Percentiles rank a stretch among this genome's conserved stretches.
phyloP scores from a whole-genome alignment of 2,797 vertebrate species.

The Oreonectes daqikongensis region DNA sequence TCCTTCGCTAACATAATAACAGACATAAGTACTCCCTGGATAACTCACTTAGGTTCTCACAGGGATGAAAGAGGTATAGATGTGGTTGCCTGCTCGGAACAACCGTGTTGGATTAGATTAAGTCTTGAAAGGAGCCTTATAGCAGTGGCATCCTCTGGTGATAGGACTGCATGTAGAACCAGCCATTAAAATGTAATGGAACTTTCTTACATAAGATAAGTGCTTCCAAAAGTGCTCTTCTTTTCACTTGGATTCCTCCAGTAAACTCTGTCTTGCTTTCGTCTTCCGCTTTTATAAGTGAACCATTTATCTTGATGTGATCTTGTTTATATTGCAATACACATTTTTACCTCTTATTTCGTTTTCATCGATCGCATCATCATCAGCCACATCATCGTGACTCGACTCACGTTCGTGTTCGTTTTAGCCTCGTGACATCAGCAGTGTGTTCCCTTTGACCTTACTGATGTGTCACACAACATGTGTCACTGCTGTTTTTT shows the following conservation, averaged over 20 bases:
- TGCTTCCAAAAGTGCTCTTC: slow-evolving; percentile 51
- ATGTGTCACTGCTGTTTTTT: slow-evolving; percentile 37
- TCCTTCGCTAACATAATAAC: slow-evolving; percentile 62
- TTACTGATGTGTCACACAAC: slow-evolving; percentile 25
- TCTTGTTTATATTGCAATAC: background rate
- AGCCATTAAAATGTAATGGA: slow-evolving; percentile 46
- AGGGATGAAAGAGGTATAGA: slow-evolving; percentile 7
- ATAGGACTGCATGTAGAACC: slow-evolving; percentile 55
- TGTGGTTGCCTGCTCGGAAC: slow-evolving; percentile 48
- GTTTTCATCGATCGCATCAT: background rate
- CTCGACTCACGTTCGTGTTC: slow-evolving; percentile 17
- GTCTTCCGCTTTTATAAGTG: background rate
- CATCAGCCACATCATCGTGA: background rate
- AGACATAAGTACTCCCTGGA: slow-evolving; percentile 59
- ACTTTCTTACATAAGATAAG: slow-evolving; percentile 36
- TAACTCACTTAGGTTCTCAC: slow-evolving; percentile 55
- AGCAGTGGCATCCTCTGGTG: slow-evolving; percentile 58
- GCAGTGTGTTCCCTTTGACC: slow-evolving; percentile 18
- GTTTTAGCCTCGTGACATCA: slow-evolving; percentile 22
- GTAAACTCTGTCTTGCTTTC: background rate
- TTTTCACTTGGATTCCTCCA: background rate
- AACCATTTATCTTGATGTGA: background rate
- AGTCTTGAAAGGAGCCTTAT: slow-evolving; percentile 58
- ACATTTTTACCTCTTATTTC: slow-evolving; percentile 1
- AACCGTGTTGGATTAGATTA: slow-evolving; percentile 60